Conservation (phyloP, 2,888 invertebrate species). For the Agrochola circellaris region DNA sequence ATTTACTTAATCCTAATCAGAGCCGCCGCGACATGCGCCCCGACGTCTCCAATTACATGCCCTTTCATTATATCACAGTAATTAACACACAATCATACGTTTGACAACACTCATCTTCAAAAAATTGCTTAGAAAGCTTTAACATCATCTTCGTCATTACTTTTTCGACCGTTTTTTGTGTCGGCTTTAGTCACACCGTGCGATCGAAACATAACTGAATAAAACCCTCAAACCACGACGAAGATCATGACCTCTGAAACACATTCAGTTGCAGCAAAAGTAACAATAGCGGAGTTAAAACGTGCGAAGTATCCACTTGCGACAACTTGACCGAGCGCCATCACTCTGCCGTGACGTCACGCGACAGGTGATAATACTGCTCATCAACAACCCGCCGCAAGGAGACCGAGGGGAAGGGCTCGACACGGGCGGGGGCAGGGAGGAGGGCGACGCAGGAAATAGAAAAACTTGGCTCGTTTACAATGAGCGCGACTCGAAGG, state of each 20-base stretch:
- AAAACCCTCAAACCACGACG: not conserved
- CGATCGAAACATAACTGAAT: not conserved
- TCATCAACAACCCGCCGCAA: conserved; percentile 64
- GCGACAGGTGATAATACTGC: conserved; percentile 70
- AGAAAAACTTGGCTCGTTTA: conserved; percentile 82
- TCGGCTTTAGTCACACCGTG: not conserved
- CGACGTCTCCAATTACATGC: conserved; percentile 9
- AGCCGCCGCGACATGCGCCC: conserved; percentile 7
- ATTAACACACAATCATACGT: conserved; percentile 12
- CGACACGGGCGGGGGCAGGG: not conserved
- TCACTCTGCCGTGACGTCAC: conserved; percentile 38
- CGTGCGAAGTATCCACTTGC: conserved; percentile 41
- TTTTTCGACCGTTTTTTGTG: not conserved
- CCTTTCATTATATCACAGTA: conserved; percentile 29
- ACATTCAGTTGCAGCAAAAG: not conserved
- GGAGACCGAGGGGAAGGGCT: conserved; percentile 4
- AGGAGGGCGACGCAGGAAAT: conserved; percentile 71
- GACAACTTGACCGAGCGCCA: conserved; percentile 62
- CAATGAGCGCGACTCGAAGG: conserved; percentile 73
- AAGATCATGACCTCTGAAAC: not conserved
- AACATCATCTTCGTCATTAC: not conserved
- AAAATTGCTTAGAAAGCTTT: conserved; percentile 8
- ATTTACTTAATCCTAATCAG: conserved; percentile 68
- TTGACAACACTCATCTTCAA: conserved; percentile 4
- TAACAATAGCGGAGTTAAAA: not conserved